phyloP scores from a whole-genome alignment of 1,140 invertebrate genomes.

The Trypoxylus dichotomus region DNA sequence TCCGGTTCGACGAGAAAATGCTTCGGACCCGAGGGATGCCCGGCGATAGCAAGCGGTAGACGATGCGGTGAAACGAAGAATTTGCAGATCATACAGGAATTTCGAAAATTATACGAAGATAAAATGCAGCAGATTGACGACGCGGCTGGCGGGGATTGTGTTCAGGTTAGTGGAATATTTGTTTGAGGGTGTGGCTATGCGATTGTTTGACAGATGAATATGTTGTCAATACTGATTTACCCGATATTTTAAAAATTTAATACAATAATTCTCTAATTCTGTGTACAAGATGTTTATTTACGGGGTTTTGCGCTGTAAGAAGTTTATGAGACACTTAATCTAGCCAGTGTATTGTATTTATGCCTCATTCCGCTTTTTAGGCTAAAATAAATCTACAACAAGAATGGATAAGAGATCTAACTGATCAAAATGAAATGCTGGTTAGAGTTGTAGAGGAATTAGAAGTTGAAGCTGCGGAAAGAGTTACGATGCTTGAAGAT shows the following conservation, averaged over 20 bases:
- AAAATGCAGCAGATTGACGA: conserved; percentile 45
- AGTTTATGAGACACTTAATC: too few relatives aligned
- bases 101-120: conserved; percentile 46
- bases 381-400: conserved; percentile 58
- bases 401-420: conserved; percentile 60
- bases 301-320: too few relatives aligned
- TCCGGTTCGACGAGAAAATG: conserved; percentile 10
- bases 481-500: conserved; percentile 58
- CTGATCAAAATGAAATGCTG: conserved; percentile 61
- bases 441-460: conserved; percentile 59
- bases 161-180: conserved; percentile 39
- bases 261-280: too few relatives aligned
- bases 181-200: conserved; percentile 9
- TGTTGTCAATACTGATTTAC: too few relatives aligned
- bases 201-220: background rate
- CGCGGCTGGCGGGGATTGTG: conserved; percentile 41
- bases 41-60: conserved; percentile 33
- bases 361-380: conserved; percentile 45
- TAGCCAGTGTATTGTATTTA: too few relatives aligned
- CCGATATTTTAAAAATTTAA: conserved; percentile 24
- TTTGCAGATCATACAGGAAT: conserved; percentile 46
- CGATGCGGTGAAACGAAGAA: conserved; percentile 44
- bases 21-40: conserved; percentile 35
- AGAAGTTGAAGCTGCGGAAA: conserved; percentile 57
- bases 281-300: too few relatives aligned